A percentile compares a stretch with the other conserved stretches of the same genome.
phyloP scores from a whole-genome alignment of 2,797 vertebrate species.

The Danio jaintianensis region DNA sequence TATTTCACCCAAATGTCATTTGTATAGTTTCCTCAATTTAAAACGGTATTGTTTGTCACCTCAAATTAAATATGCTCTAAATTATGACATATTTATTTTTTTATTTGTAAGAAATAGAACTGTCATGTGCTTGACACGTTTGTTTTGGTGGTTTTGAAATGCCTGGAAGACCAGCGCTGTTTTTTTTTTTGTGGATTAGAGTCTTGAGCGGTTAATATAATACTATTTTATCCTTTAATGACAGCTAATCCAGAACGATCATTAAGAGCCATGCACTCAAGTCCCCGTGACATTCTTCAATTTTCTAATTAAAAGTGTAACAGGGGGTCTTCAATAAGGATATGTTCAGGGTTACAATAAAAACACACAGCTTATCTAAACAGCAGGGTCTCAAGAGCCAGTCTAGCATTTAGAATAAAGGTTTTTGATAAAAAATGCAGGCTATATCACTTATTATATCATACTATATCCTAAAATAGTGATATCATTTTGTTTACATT shows the following conservation, averaged over 20 bases:
- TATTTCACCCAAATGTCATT: too few relatives aligned
- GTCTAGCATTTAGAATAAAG: background rate
- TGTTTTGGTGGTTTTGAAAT: constrained; percentile 21
- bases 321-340: background rate
- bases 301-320: constrained; percentile 35
- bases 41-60: too few relatives aligned
- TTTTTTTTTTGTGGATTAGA: constrained; percentile 27
- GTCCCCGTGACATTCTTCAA: constrained; percentile 9
- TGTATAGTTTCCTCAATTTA: too few relatives aligned
- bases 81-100: too few relatives aligned
- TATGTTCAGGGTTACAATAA: background rate
- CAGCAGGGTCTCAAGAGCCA: background rate
- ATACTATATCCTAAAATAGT: too few relatives aligned
- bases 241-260: constrained; percentile 34
- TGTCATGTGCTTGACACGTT: background rate
- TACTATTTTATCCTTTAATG: constrained; percentile 33
- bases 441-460: background rate
- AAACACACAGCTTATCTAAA: background rate
- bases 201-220: constrained; percentile 22
- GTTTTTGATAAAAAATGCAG: background rate
- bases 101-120: background rate
- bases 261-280: constrained; percentile 8
- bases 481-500: too few relatives aligned
- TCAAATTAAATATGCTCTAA: too few relatives aligned
- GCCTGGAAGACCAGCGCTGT: background rate